Base-by-base conservation (phyloP, 2,797 vertebrate genomes). In the Paedocypris micromegethes region DNA sequence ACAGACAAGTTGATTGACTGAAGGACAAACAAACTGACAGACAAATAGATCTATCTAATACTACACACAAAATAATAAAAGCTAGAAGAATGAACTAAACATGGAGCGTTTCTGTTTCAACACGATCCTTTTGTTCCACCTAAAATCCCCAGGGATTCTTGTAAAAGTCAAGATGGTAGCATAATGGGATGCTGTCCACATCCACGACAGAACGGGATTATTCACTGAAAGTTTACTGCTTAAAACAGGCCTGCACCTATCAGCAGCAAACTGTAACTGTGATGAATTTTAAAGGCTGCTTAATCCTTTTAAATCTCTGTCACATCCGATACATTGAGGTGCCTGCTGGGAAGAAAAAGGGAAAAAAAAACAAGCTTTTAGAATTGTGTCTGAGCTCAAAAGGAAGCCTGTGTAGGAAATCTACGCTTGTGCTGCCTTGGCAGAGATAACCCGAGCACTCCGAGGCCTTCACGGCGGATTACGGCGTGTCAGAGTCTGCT, bases 231-330 rank as follows among this genome's bases (percentile, higher is more conserved):
- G 74, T 74, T 74, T 72, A 70, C 69, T 70, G 74, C 69, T 72
- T 74, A 66, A 58, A 66, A 64, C 69, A 72, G 57, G 38, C 53
- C 53, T 44, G 44, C 46, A 73, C 72, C 63, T 77, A 69, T 76
- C 63, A 53, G 63, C 53, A n/a, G 54, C 62, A 66, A 65, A 67
- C 64, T 50, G 68, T 72, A 57, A 58, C 66, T 58, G 69, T 49
- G 51, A 68, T 72, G 72, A 69, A 73, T 76, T 68, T 65, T 65
- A 61, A 80, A 77, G 60, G 50, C 62, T 50, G 45, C 42, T 68
- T 76, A 78, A 76, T 73, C 73, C 66, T 68, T 58, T 70, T 79
- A 74, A 79, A 77, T 75, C 73, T 70, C 47, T 72, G 66, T 64
- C 68, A 60, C 66, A 74, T 74, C 58, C 66, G 49, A 70, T 72